Evolutionary conservation across 2,113 vertebrate genomes (phyloP).

Genomic region (Toxostoma redivivum): DNA sequence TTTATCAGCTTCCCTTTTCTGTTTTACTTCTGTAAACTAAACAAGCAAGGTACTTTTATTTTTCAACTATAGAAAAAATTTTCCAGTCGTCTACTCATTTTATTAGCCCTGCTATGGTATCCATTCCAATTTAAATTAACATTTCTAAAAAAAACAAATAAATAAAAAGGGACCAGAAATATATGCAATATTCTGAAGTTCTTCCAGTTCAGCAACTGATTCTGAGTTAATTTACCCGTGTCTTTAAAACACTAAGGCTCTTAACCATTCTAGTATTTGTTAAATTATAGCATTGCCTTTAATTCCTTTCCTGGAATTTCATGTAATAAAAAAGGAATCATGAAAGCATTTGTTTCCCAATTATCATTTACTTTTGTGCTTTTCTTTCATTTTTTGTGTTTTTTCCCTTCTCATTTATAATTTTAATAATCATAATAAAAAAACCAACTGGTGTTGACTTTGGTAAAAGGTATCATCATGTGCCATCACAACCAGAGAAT

Average conservation of each 20-base stretch:
- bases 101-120: background rate
- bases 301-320: background rate
- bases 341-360: background rate
- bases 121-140: background rate
- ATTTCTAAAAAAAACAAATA: background rate
- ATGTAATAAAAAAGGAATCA: background rate
- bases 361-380: background rate
- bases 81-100: background rate
- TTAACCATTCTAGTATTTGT: background rate
- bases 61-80: background rate
- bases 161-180: background rate
- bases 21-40: background rate
- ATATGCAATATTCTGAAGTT: background rate
- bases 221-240: background rate
- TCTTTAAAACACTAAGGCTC: background rate
- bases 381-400: background rate
- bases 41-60: background rate
- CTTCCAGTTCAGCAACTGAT: background rate
- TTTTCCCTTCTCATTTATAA: background rate
- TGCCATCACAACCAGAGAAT: background rate
- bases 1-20: background rate
- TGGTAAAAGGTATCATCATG: background rate
- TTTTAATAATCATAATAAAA: background rate
- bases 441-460: background rate
- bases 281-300: background rate